These are phyloP conservation scores for Hyles euphorbiae DNA, from an alignment of 1,140 invertebrate genomes.

Conservation along the genomic window DNA sequence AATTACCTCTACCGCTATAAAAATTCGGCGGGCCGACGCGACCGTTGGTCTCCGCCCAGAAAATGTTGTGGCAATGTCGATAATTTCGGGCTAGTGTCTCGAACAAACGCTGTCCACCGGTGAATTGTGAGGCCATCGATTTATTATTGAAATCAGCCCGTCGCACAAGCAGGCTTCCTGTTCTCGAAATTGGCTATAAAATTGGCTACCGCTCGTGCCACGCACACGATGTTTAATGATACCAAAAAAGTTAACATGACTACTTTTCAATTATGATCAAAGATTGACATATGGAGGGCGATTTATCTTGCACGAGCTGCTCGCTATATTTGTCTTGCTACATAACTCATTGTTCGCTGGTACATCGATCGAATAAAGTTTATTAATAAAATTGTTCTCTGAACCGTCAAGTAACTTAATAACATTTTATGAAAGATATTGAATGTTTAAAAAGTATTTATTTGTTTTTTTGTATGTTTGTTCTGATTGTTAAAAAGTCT, in stretches of 20 bases:
- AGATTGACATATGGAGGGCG: conserved; percentile 38
- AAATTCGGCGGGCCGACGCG: conserved; percentile 40
- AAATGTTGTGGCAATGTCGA: conserved; percentile 51
- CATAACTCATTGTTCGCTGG: too few relatives aligned
- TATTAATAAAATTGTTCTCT: conserved; percentile 1
- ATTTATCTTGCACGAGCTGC: conserved; percentile 25
- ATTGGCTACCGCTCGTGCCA: conserved; percentile 66
- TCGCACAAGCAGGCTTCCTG: conserved; percentile 60
- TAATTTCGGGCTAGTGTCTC: conserved; percentile 54
- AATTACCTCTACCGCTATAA: conserved; percentile 52
- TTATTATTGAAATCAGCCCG: conserved; percentile 70
- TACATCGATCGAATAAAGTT: conserved; percentile 1
- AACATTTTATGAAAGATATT: too few relatives aligned
- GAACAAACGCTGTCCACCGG: conserved; percentile 37
- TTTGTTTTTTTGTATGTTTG: too few relatives aligned
- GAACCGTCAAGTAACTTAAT: too few relatives aligned
- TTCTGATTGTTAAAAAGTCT: too few relatives aligned
- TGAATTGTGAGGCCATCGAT: conserved; percentile 55
- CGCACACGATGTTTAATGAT: conserved; percentile 52
- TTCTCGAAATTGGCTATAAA: conserved; percentile 64
- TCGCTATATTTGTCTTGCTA: too few relatives aligned
- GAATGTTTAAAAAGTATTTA: too few relatives aligned
- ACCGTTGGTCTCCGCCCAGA: conserved; percentile 56
- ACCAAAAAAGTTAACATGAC: conserved; percentile 44
- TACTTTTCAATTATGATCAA: conserved; percentile 64